These are phyloP conservation scores for Tetragonisca angustula DNA, from an alignment of 2,888 invertebrate genomes.

Conservation along the genomic window DNA sequence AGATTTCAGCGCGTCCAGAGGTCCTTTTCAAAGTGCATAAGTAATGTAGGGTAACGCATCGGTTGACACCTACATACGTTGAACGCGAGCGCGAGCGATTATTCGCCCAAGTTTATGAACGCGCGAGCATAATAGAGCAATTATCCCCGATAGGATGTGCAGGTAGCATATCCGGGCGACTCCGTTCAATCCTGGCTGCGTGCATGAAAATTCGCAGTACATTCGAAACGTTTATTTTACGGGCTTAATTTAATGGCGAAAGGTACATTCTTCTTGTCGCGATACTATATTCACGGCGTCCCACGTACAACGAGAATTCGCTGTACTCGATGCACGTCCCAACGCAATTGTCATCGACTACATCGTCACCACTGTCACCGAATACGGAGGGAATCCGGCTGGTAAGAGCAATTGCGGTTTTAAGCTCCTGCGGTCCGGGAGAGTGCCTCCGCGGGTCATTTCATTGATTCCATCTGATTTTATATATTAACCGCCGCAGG, in stretches of 20 bases:
- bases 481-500: not conserved
- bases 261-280: slow-evolving; percentile 30
- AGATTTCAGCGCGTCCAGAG: not conserved
- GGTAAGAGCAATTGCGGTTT: not conserved
- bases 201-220: slow-evolving; percentile 14
- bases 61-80: slow-evolving; percentile 23
- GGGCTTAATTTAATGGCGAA: slow-evolving; percentile 62
- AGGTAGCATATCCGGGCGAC: slow-evolving; percentile 38
- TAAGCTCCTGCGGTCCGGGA: not conserved
- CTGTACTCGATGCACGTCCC: slow-evolving; percentile 1
- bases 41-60: slow-evolving; percentile 10
- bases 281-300: slow-evolving; percentile 51
- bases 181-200: slow-evolving; percentile 3
- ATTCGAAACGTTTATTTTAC: slow-evolving; percentile 68
- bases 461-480: not conserved
- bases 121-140: slow-evolving; percentile 75
- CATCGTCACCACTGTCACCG: not conserved
- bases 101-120: slow-evolving; percentile 59
- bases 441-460: not conserved
- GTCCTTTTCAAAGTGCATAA: slow-evolving; percentile 24
- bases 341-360: not conserved
- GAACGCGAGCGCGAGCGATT: slow-evolving; percentile 35
- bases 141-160: slow-evolving; percentile 68
- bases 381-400: not conserved
- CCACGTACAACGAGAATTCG: slow-evolving; percentile 27